Evolutionary conservation across 2,888 invertebrate genomes (phyloP).

Genomic region (Ennomos erosarius): DNA sequence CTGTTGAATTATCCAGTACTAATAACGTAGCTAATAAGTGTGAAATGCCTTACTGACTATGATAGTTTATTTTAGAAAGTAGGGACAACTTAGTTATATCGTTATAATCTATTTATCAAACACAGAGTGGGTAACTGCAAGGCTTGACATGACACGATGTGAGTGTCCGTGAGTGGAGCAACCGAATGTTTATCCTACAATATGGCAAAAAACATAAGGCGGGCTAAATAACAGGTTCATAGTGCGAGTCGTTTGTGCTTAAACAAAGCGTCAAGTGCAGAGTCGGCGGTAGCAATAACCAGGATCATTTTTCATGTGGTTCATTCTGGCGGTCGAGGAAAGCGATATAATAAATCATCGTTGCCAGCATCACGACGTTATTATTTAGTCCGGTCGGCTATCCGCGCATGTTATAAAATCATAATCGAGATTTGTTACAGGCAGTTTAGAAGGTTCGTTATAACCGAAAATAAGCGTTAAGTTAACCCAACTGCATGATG

Average conservation of each 20-base stretch:
- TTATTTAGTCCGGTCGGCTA: conserved; percentile 80
- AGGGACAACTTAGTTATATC: conserved; percentile 46
- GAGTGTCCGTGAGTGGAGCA: conserved; percentile 37
- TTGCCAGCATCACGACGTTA: conserved; percentile 81
- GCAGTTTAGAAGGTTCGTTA: conserved; percentile 17
- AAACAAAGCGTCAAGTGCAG: conserved; percentile 85
- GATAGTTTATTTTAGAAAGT: not conserved
- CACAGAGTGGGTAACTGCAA: conserved; percentile 38
- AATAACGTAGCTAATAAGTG: too few relatives aligned
- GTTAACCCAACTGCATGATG: conserved; percentile 9
- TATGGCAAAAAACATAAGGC: conserved; percentile 71
- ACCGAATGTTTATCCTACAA: conserved; percentile 42
- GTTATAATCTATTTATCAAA: conserved; percentile 76
- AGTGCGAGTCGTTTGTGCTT: conserved; percentile 83
- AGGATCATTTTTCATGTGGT: conserved; percentile 84
- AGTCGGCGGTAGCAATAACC: conserved; percentile 81
- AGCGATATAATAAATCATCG: conserved; percentile 84
- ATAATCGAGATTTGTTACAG: conserved; percentile 43
- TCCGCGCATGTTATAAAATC: conserved; percentile 73
- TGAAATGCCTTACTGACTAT: conserved; percentile 12
- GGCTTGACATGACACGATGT: conserved; percentile 40
- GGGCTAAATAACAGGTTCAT: conserved; percentile 73
- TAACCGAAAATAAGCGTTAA: conserved; percentile 15
- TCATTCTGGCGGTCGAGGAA: conserved; percentile 82
- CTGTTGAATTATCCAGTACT: too few relatives aligned